Evolutionary conservation across 2,797 vertebrate genomes (phyloP), one percentile per base, ranked within the genome.

Genomic region (Sebastes itinus): DNA sequence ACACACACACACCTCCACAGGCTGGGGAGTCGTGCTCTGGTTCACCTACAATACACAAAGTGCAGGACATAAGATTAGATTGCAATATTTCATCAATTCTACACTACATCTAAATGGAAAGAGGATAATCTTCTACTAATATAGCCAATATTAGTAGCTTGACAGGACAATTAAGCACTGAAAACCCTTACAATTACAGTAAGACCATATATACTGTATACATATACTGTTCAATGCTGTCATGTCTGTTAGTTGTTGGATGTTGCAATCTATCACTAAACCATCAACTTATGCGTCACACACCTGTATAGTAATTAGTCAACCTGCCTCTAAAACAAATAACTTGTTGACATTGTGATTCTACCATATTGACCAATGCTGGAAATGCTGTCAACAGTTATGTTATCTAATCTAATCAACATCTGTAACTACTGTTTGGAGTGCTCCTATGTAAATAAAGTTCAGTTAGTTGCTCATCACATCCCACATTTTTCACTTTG

Each of bases 1-100:
- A 77, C 92, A 93, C 77, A 99, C 49, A 6, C 82, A 90, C 76
- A 99, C 95, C 84, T 98, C 95, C 84, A 97, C 86, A 1, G 81
- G 90, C 85, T 96, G 96, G 0, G 89, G 93, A 14, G 35, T 75
- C 55, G 65, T 69, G 49, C 72, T 88, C 84, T 70, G 90, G 68
- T 94, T 94, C 46, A 75, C 91, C 97, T 98, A 78, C 23, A 85
- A 88, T 60, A 93, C 10, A 89, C 14, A 82, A 38, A 72, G 27
- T 23, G 16, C 2, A 63, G 4, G 23, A 27, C 2, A 61, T 13
- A 4, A 33, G 1, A 46, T 30, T 20, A 49, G 5, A 60, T 9
- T 5, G 13, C 2, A 49, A 9, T 13, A 42, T 49, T 20, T 42
- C 4, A 60, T 64, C 2, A 28, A 13, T 55, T 35, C 2, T 3